A percentile compares a stretch with the other conserved stretches of the same genome.
Conservation (phyloP, 2,888 invertebrate genomes). For the Pollenia labialis region DNA sequence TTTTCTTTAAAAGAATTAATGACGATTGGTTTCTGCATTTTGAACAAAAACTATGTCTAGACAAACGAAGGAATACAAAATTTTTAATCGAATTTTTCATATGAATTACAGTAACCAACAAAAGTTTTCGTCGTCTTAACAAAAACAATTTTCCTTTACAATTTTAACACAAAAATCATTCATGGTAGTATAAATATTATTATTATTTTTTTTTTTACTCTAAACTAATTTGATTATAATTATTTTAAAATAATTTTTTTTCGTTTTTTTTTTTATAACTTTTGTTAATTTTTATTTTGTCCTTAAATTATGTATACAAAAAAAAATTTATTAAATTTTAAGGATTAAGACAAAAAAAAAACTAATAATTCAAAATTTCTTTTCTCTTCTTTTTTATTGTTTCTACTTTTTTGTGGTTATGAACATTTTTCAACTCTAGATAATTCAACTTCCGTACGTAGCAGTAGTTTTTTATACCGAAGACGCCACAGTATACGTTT, state of each 20-base stretch:
- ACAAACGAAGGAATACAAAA: too few species aligned
- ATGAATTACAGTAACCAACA: too few species aligned
- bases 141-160: too few species aligned
- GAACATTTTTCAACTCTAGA: slow-evolving; percentile 54
- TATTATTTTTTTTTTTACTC: not conserved
- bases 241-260: not conserved
- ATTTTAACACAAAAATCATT: not conserved
- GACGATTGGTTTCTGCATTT: too few species aligned
- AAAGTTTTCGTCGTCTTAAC: too few species aligned
- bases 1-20: too few species aligned
- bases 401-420: slow-evolving; percentile 29
- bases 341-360: not conserved
- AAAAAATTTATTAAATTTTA: not conserved
- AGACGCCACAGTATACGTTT: slow-evolving; percentile 77
- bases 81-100: too few species aligned
- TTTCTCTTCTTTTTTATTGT: slow-evolving; percentile 55
- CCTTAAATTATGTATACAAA: slow-evolving; percentile 1
- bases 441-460: slow-evolving; percentile 61
- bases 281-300: slow-evolving; percentile 20
- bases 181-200: slow-evolving; percentile 26
- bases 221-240: slow-evolving; percentile 19
- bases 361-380: slow-evolving; percentile 40
- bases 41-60: too few species aligned
- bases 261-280: slow-evolving; percentile 15
- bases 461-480: slow-evolving; percentile 66